Conservation (phyloP, 2,113 vertebrate genomes). For the Machaerirhynchus nigripectus region DNA sequence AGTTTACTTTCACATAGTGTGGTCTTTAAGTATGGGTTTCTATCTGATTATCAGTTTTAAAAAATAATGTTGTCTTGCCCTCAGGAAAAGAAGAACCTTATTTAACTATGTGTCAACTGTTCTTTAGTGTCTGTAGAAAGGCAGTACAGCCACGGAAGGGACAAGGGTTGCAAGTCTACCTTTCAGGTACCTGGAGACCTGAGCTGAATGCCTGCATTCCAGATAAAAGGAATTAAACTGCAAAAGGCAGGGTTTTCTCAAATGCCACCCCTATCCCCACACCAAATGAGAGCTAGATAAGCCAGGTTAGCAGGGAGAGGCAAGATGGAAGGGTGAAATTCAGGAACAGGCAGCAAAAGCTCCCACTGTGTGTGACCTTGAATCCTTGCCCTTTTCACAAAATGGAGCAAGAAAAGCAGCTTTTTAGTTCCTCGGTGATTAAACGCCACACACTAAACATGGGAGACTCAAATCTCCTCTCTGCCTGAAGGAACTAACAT, state of each 20-base stretch:
- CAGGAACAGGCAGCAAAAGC: neutral
- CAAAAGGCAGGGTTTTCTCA: neutral
- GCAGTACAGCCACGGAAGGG: neutral
- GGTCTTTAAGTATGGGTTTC: neutral
- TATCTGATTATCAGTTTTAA: neutral
- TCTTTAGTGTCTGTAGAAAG: neutral
- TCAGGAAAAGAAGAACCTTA: neutral
- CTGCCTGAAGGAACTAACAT: constrained; percentile 29
- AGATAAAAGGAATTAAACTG: neutral
- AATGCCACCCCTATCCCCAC: neutral
- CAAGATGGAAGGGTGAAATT: neutral
- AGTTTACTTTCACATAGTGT: neutral
- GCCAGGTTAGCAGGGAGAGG: neutral
- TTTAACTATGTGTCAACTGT: neutral
- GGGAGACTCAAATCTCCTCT: constrained; percentile 16
- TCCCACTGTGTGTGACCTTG: neutral
- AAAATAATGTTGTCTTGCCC: neutral
- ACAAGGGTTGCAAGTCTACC: neutral
- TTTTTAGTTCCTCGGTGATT: neutral
- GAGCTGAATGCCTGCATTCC: neutral
- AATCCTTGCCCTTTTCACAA: neutral
- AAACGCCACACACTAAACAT: neutral
- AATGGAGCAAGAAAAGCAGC: neutral
- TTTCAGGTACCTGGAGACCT: neutral
- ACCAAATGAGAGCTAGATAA: neutral